Evolutionary conservation across 2,797 vertebrate genomes (phyloP).

Genomic region (Sarcophilus harrisii): DNA sequence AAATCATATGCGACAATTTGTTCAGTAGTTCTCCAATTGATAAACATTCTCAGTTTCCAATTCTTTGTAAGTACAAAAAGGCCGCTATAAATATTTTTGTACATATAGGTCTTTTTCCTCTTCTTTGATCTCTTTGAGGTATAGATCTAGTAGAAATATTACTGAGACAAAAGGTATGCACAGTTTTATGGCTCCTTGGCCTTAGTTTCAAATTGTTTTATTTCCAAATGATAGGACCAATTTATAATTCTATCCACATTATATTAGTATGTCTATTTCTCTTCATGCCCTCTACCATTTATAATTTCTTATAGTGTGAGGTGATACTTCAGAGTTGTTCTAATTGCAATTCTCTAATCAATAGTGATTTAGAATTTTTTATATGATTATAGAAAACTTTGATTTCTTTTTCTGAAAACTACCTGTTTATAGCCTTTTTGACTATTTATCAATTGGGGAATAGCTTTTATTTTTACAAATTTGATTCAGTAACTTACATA

Average conservation of each 20-base stretch:
- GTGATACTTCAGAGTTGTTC: neutral
- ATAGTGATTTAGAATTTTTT: neutral
- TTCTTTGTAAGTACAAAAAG: neutral
- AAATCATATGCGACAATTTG: neutral
- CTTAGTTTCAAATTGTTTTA: neutral
- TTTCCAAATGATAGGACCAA: neutral
- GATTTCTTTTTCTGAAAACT: neutral
- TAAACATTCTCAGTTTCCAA: neutral
- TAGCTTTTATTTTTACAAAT: neutral
- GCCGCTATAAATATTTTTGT: neutral
- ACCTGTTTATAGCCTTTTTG: neutral
- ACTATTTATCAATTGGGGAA: neutral
- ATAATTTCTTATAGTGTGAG: neutral
- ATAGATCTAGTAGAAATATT: neutral
- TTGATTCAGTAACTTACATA: neutral
- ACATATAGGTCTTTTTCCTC: neutral
- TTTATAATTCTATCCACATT: neutral
- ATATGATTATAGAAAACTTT: neutral
- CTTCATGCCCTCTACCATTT: neutral
- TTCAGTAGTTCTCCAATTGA: neutral
- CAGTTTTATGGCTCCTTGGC: neutral
- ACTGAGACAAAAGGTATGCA: too few relatives aligned
- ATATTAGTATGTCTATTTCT: neutral
- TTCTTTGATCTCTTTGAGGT: neutral
- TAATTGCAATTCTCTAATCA: neutral